Conservation (phyloP, 2,797 vertebrate species). For the Acrocephalus scirpaceus region DNA sequence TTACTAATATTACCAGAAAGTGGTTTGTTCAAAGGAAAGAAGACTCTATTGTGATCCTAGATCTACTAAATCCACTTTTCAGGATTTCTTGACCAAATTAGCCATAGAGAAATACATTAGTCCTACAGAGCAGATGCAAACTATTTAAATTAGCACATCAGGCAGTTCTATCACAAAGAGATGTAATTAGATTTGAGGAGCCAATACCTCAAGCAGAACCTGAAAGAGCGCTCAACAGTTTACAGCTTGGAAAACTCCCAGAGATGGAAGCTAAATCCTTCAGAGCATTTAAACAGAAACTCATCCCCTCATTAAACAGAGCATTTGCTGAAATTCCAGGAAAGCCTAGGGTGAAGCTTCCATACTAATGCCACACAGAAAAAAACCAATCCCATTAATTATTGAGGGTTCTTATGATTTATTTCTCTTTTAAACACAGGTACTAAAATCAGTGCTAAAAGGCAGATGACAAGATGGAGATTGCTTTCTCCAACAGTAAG, state of each 20-base stretch:
- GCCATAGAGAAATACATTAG: background rate
- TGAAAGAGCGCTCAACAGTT: constrained; percentile 39
- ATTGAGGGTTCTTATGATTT: background rate
- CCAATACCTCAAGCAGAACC: constrained; percentile 44
- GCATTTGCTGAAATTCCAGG: constrained; percentile 29
- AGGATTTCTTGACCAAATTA: background rate
- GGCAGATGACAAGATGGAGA: background rate
- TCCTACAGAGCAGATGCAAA: background rate
- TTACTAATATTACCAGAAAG: background rate
- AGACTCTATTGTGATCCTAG: background rate
- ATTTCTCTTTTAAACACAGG: background rate
- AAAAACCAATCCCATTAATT: background rate
- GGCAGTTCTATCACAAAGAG: background rate
- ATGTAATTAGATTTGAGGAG: constrained; percentile 46
- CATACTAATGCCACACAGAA: background rate
- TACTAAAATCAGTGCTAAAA: constrained; percentile 10
- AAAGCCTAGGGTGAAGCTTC: background rate
- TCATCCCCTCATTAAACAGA: background rate
- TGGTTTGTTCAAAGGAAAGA: background rate
- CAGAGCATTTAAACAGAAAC: constrained; percentile 16
- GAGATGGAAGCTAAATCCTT: constrained; percentile 30
- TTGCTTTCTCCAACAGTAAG: background rate
- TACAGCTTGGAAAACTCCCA: constrained; percentile 50
- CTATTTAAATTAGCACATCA: background rate
- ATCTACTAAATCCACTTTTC: background rate